Evolutionary conservation across 2,113 vertebrate genomes (phyloP).

Genomic region (Phylloscopus whistleri): DNA sequence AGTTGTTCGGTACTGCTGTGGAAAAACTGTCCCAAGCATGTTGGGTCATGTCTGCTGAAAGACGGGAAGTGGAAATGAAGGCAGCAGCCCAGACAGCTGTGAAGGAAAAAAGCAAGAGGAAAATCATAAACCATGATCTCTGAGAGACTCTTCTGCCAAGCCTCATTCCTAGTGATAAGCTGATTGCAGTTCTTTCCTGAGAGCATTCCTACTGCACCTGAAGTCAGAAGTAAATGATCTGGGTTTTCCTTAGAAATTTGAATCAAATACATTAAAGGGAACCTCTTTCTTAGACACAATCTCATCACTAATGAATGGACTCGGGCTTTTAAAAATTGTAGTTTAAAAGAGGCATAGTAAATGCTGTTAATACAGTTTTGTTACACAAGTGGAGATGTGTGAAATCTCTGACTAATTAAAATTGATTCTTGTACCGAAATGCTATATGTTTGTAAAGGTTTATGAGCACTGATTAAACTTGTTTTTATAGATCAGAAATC

Average conservation of each 20-base stretch:
- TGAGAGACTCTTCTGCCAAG: background rate
- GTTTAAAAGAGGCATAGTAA: background rate
- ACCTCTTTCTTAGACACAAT: background rate
- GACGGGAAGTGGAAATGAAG: background rate
- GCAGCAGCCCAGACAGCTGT: background rate
- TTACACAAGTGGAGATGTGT: background rate
- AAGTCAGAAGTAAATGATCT: background rate
- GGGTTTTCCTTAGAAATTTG: background rate
- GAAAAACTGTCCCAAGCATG: background rate
- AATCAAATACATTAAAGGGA: background rate
- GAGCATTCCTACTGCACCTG: background rate
- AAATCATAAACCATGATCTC: background rate
- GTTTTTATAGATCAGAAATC: background rate
- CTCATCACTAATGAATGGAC: background rate
- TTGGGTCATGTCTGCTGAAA: background rate
- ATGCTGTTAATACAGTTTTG: background rate
- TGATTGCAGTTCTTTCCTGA: background rate
- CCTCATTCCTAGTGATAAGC: background rate
- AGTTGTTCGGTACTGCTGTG: background rate
- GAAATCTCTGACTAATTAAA: background rate
- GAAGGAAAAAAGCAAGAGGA: background rate
- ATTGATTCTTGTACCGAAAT: background rate
- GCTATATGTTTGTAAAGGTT: background rate
- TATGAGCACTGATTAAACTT: background rate
- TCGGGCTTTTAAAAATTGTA: background rate